Conservation (phyloP, 2,797 vertebrate genomes). For the Kryptolebias ocellatus region DNA sequence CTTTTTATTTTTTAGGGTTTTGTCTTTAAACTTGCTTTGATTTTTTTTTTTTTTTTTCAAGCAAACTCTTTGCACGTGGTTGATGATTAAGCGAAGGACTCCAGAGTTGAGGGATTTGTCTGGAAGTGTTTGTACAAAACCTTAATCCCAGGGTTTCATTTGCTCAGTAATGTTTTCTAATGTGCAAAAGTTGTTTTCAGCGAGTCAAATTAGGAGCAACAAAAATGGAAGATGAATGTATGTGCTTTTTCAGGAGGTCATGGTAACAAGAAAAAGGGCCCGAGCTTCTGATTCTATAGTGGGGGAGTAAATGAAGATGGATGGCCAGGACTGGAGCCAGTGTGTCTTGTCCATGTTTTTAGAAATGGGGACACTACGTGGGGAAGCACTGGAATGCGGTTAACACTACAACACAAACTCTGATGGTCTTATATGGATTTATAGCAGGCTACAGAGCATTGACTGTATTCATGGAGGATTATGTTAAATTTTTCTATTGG, state of each 20-base stretch:
- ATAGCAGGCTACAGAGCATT: slow-evolving; percentile 52
- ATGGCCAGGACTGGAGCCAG: slow-evolving; percentile 22
- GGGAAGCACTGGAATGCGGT: slow-evolving; percentile 58
- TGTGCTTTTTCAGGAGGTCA: background rate
- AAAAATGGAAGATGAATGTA: slow-evolving; percentile 20
- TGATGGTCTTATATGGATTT: slow-evolving; percentile 71
- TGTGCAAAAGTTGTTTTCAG: slow-evolving; percentile 32
- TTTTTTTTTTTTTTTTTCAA: slow-evolving; percentile 28
- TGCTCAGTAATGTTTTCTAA: slow-evolving; percentile 26
- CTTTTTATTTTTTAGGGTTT: slow-evolving; percentile 44
- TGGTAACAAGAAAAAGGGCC: background rate
- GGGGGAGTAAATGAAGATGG: slow-evolving; percentile 32
- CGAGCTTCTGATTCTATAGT: slow-evolving; percentile 8
- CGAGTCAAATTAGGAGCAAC: background rate
- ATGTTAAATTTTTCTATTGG: slow-evolving; percentile 53
- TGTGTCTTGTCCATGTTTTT: slow-evolving; percentile 45
- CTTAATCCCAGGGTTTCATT: background rate
- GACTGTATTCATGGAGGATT: slow-evolving; percentile 50
- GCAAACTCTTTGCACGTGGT: slow-evolving; percentile 21
- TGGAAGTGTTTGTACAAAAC: slow-evolving; percentile 6
- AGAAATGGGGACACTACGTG: slow-evolving; percentile 32
- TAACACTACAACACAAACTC: slow-evolving; percentile 36
- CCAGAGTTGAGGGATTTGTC: slow-evolving; percentile 50
- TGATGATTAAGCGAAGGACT: slow-evolving; percentile 55
- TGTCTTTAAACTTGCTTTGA: slow-evolving; percentile 55